Evolutionary conservation across 2,113 vertebrate genomes (phyloP).

Genomic region (Tetrao urogallus): DNA sequence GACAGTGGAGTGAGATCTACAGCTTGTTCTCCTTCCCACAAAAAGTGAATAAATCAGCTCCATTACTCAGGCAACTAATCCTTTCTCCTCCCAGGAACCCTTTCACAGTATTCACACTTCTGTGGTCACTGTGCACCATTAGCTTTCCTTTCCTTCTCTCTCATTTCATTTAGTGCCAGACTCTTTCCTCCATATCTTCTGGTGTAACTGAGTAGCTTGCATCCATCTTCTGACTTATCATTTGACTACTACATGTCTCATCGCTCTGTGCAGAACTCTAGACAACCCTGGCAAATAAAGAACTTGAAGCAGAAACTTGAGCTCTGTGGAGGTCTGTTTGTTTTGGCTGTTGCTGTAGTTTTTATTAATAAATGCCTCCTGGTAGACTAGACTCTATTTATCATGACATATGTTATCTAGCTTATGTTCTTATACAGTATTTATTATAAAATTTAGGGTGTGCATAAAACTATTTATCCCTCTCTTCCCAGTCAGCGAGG

Average conservation of each 20-base stretch:
- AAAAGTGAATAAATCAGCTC: slow-evolving; percentile 16
- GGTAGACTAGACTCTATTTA: slow-evolving; percentile 57
- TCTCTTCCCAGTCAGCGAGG: slow-evolving; percentile 37
- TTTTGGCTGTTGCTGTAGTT: slow-evolving; percentile 32
- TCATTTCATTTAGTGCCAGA: background rate
- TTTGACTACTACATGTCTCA: background rate
- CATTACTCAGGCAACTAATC: background rate
- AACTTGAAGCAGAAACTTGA: slow-evolving; percentile 13
- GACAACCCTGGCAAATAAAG: background rate
- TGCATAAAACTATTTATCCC: slow-evolving; percentile 4
- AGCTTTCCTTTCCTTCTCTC: background rate
- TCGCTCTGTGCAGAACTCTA: background rate
- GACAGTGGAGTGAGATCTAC: background rate
- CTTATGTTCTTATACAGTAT: slow-evolving; percentile 43
- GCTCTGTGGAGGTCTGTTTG: slow-evolving; percentile 43
- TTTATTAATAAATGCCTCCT: slow-evolving; percentile 68
- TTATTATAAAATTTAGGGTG: slow-evolving; percentile 45
- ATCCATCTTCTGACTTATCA: background rate
- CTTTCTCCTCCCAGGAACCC: background rate
- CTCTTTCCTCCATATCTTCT: background rate
- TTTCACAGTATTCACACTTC: background rate
- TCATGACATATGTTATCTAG: slow-evolving; percentile 64
- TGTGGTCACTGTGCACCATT: background rate
- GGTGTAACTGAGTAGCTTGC: background rate
- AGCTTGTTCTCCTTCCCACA: slow-evolving; percentile 32